Conservation (phyloP, 2,888 invertebrate genomes). For the Tipula lateralis region DNA sequence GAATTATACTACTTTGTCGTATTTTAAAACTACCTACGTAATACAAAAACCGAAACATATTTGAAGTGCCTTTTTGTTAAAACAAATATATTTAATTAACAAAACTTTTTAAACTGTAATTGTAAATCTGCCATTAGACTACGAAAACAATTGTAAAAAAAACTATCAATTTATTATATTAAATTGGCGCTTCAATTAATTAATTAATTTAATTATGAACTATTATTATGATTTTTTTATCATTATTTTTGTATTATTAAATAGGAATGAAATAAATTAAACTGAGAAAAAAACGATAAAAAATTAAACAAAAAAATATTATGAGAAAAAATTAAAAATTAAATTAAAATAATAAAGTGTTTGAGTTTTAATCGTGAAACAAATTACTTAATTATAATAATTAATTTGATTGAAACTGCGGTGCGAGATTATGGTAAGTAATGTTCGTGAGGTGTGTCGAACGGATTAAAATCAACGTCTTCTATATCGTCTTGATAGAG, state of each 20-base stretch:
- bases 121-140: conserved; percentile 2
- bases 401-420: no score
- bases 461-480: no score
- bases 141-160: background rate
- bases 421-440: no score
- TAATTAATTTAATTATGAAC: background rate
- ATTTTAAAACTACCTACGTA: background rate
- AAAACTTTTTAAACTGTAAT: background rate
- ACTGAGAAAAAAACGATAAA: background rate
- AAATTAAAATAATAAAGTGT: background rate
- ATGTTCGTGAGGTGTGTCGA: no score
- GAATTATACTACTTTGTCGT: background rate
- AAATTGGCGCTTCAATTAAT: conserved; percentile 1
- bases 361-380: background rate
- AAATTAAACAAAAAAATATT: background rate
- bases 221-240: background rate
- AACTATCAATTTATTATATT: background rate
- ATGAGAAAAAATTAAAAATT: background rate
- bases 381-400: background rate
- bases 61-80: background rate
- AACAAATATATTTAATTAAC: background rate
- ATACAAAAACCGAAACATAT: background rate
- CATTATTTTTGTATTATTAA: conserved; percentile 3
- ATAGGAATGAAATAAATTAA: conserved; percentile 12
- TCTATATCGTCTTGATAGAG: no score